phyloP scores from a whole-genome alignment of 2,797 vertebrate genomes.

The Scomberomorus guttatus region DNA sequence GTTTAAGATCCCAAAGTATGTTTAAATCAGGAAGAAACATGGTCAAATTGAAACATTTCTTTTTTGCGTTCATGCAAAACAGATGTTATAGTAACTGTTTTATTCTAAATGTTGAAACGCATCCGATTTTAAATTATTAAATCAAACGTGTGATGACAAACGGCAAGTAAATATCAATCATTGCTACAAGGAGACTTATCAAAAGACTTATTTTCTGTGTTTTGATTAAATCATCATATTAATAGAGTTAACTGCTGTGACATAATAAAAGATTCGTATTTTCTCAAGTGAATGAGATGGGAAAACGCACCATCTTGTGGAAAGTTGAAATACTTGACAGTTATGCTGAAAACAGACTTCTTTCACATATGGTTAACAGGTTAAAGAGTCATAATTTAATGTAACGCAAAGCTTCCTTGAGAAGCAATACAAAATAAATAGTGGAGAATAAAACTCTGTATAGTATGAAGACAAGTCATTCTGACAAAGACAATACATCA shows the following conservation, averaged over 20 bases:
- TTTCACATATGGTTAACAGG: not conserved
- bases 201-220: not conserved
- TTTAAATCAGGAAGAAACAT: not conserved
- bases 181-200: rapidly evolving
- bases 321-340: not conserved
- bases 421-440: not conserved
- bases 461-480: no score
- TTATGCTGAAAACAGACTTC: not conserved
- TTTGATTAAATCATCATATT: not conserved
- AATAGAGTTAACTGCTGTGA: not conserved
- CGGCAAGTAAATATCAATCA: not conserved
- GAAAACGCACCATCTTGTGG: slow-evolving; percentile 76
- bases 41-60: not conserved
- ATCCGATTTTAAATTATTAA: not conserved
- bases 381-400: not conserved
- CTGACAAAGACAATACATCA: not conserved
- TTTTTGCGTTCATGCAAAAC: not conserved
- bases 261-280: not conserved
- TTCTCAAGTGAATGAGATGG: not conserved
- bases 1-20: slow-evolving; percentile 7
- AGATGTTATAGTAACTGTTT: not conserved
- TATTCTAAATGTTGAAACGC: not conserved
- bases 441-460: no score
- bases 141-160: not conserved
- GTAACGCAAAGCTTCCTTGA: not conserved